These are phyloP conservation scores for Felis chaus DNA, from an alignment of 2,113 vertebrate genomes.

Conservation along the genomic window DNA sequence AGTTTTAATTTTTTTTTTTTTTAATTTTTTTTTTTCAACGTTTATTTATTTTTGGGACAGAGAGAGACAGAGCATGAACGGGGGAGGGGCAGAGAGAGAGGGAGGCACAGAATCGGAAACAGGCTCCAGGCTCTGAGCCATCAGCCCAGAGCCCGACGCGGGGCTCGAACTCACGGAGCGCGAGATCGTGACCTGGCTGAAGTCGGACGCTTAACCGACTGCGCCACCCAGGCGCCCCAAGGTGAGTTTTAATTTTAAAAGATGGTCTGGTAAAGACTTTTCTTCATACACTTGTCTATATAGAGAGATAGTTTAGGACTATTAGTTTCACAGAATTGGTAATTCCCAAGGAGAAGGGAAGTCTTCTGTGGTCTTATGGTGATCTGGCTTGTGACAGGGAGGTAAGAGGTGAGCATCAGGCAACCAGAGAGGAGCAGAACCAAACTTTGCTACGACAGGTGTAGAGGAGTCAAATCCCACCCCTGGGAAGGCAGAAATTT, in stretches of 20 bases:
- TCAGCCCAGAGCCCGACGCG: too few species aligned
- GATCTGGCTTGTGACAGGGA: not conserved
- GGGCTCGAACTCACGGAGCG: too few species aligned
- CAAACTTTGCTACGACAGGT: not conserved
- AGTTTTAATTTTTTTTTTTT: not conserved
- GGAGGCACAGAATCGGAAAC: too few species aligned
- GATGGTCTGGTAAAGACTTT: not conserved
- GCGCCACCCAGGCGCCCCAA: too few species aligned
- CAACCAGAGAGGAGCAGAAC: not conserved
- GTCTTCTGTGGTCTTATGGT: not conserved
- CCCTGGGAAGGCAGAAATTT: not conserved
- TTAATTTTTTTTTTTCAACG: too few species aligned
- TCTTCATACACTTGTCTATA: not conserved
- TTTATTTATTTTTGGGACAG: too few species aligned
- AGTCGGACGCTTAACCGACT: too few species aligned
- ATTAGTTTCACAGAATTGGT: not conserved
- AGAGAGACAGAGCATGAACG: too few species aligned
- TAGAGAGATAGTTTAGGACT: not conserved
- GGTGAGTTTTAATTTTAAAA: not conserved
- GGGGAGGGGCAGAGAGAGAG: too few species aligned
- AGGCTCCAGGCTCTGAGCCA: too few species aligned
- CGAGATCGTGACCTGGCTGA: too few species aligned
- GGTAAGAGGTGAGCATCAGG: not conserved
- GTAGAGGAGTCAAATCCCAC: not conserved
- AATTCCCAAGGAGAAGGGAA: not conserved